Base-by-base conservation (phyloP, 2,113 vertebrate species). In the Xenopus borealis region DNA sequence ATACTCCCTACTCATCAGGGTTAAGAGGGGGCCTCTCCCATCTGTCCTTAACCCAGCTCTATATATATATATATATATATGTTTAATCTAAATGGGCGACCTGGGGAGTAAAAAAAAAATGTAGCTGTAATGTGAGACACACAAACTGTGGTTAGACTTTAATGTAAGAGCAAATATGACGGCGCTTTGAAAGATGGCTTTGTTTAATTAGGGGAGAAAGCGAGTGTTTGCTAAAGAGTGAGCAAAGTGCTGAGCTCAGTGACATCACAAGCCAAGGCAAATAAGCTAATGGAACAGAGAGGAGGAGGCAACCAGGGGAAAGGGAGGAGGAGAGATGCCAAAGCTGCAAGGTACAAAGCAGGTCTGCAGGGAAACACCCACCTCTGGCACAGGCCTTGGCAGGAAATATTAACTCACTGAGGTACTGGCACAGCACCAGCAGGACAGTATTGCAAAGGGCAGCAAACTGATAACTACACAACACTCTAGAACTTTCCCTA, bases 261-360 rank as follows among this genome's bases (percentile, higher is more conserved):
- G 74, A 70, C 74, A 77, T 77, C 74, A 77, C n/a, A 27, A 57
- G 74, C 74, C 74, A 77, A 77, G 50, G 63, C 67, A 77, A 77
- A 77, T 77, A 77, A 77, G 47, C 74, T 70, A 77, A 77, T 70
- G 67, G 74, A 70, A 70, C n/a, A 46, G 45, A 59, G 33, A 64
- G 72, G 55, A 59, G 66, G 46, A 53, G 50, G 33, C 33, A 40
- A 6, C 33, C 6, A 40, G 33, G 33, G 33, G 8, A 40, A 40
- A 40, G 33, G 47, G 45, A 10, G 47, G 66, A 40, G 16, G 27
- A 57, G 57, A 30, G 16, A 53, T 16, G 70, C 45, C 40, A 44
- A 23, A 12, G 45, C 59, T 50, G 50, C 30, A 50, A 63, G 20
- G 45, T 27, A 72, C 46, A 27, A 50, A 62, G 46, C 27, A 52